phyloP scores from a whole-genome alignment of 2,888 invertebrate genomes.

The Busseola fusca region DNA sequence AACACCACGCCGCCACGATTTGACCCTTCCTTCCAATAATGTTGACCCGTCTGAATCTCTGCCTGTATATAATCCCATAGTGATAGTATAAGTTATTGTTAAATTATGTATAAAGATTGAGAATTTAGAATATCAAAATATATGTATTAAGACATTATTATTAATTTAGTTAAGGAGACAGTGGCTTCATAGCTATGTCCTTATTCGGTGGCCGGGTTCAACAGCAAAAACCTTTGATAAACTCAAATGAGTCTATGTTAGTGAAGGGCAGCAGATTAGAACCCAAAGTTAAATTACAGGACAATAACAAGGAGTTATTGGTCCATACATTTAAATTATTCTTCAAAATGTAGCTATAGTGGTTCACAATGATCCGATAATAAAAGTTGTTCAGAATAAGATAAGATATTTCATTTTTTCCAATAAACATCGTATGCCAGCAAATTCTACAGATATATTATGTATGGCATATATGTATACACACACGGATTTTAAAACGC shows the following conservation, averaged over 20 bases:
- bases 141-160: not conserved
- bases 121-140: too few species aligned
- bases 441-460: not conserved
- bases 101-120: conserved; percentile 22
- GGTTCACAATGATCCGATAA: not conserved
- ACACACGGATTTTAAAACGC: not conserved
- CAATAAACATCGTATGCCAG: not conserved
- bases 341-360: not conserved
- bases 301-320: not conserved
- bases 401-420: not conserved
- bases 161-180: conserved; percentile 7
- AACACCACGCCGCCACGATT: conserved; percentile 70
- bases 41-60: conserved; percentile 58
- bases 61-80: conserved; percentile 41
- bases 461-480: not conserved
- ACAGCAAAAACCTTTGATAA: not conserved
- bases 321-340: not conserved
- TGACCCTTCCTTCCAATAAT: conserved; percentile 65
- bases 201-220: not conserved
- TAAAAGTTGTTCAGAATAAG: not conserved
- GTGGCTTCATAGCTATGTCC: not conserved
- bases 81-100: conserved; percentile 53
- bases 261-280: not conserved
- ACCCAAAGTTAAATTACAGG: not conserved
- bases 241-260: not conserved